Evolutionary conservation across 2,113 vertebrate species (phyloP), one percentile per base, ranked within the genome.

Genomic region (Tyrannus savana): DNA sequence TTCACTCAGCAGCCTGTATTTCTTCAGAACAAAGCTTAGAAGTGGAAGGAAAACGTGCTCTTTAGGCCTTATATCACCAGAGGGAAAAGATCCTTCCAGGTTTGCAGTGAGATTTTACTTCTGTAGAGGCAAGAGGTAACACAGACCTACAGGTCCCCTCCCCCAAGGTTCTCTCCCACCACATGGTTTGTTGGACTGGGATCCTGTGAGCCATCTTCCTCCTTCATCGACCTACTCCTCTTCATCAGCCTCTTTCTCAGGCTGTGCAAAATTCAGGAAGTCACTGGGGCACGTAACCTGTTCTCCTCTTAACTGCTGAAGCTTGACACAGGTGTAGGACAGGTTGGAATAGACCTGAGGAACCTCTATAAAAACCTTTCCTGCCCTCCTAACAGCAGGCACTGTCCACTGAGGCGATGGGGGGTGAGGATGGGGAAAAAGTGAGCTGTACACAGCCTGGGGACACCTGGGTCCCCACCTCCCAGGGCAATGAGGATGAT

Each of bases 191-290:
- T 21, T 47, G 19, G 55, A 50, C 44, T 12, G 4, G 12, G 13
- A 12, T 35, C 33, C 33, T 9, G 7, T 5, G 16, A 47, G 30
- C 56, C 73, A 52, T 17, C 12, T 6, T 69, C 27, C n/a, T 53
- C 15, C 27, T n/a, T 27, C 23, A 10, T 6, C 0, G 0, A 50
- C n/a, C 14, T 68, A 14, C 23, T 72, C 39, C 19, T 62, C 53
- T 19, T 62, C 35, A 35, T 52, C 69, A 42, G 18, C 28, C 24
- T 69, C 67, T 33, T 68, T 21, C 35, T 35, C 47, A 50, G 42
- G 9, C 41, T 52, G 1, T 0, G 0, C 0, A 11, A 59, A 60
- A 30, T 30, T 33, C 5, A 24, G 16, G 19, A 59, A 19, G n/a
- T 22, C 31, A 2, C 3, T 4, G 46, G 14, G 44, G 27, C 8